Evolutionary conservation across 35 echinoderm and acorn worm species (phyloP).

Genomic region (Hemicentrotus pulcherrimus): DNA sequence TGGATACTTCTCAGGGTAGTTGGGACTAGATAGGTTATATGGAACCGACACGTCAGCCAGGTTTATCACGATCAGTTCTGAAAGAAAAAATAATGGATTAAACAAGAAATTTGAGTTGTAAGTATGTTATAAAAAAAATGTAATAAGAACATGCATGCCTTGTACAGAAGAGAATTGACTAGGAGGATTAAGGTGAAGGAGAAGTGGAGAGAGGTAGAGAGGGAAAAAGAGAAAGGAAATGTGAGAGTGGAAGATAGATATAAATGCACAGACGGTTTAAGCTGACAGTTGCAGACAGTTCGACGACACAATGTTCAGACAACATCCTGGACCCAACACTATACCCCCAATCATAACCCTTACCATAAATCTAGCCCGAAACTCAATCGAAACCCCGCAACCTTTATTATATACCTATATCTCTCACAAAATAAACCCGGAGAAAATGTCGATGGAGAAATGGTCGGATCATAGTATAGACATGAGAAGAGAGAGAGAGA

Average conservation of each 20-base stretch:
- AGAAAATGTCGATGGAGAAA: too few species aligned
- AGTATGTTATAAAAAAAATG: neutral
- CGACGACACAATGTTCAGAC: too few species aligned
- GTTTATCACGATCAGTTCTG: neutral
- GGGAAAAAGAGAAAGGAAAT: neutral
- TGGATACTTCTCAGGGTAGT: neutral
- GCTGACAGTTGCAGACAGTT: too few species aligned
- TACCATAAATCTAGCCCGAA: too few species aligned
- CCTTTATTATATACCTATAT: too few species aligned
- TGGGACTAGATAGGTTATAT: neutral
- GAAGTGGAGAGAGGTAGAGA: neutral
- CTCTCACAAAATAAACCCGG: too few species aligned
- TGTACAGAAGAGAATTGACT: neutral
- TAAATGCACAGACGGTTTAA: neutral
- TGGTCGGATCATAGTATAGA: too few species aligned
- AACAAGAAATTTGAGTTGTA: neutral
- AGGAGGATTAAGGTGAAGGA: neutral
- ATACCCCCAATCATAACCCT: too few species aligned
- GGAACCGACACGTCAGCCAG: neutral
- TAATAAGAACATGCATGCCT: neutral
- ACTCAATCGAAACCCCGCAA: too few species aligned
- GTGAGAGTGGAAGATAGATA: neutral
- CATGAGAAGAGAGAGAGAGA: too few species aligned
- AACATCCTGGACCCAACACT: too few species aligned
- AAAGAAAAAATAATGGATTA: neutral